Conservation (phyloP, 2,797 vertebrate species). For the Crax fasciolata region DNA sequence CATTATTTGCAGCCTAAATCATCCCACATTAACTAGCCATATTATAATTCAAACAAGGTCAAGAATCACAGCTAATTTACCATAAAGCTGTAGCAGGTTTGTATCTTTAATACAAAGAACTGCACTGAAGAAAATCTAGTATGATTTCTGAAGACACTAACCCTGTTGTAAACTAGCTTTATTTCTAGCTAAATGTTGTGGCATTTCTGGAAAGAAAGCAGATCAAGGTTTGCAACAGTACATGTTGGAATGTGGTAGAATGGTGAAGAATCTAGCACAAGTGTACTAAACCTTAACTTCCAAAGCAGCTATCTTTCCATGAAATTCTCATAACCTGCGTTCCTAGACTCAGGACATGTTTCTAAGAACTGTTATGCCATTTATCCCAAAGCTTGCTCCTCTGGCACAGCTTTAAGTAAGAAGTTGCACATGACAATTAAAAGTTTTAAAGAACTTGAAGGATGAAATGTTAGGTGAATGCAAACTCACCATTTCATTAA, state of each 20-base stretch:
- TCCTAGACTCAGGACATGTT: not conserved
- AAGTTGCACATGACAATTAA: not conserved
- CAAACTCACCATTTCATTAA: not conserved
- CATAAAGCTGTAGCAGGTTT: not conserved
- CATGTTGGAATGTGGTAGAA: not conserved
- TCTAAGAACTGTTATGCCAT: not conserved
- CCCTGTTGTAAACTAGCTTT: not conserved
- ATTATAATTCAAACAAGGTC: not conserved
- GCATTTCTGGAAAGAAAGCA: not conserved
- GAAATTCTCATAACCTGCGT: not conserved
- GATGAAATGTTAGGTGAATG: not conserved
- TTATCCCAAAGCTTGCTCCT: not conserved
- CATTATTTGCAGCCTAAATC: not conserved
- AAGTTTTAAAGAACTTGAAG: not conserved
- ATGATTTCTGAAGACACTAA: not conserved
- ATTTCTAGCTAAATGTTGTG: not conserved
- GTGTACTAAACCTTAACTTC: not conserved
- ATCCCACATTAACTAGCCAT: not conserved
- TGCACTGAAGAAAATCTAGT: not conserved
- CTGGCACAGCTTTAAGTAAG: not conserved
- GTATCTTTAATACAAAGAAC: not conserved
- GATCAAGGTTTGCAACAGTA: not conserved
- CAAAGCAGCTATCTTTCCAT: not conserved
- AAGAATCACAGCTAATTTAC: not conserved
- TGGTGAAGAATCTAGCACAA: accelerated